A percentile compares a stretch with the other conserved stretches of the same genome.
These are phyloP conservation scores for Indicator indicator DNA, from an alignment of 2,113 vertebrate genomes.

Conservation along the genomic window DNA sequence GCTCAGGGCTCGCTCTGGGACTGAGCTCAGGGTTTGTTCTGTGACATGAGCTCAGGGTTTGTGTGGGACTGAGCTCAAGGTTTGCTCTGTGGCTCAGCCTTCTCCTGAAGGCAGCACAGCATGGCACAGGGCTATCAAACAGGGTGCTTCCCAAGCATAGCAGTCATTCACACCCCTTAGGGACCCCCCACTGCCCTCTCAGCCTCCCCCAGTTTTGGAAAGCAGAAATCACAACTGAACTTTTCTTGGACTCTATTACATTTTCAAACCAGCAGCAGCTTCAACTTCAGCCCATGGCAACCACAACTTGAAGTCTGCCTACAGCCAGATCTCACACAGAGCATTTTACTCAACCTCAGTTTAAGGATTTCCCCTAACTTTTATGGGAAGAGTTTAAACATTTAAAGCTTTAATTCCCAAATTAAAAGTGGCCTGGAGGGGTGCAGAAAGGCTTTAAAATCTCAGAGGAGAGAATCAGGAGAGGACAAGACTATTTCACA, in stretches of 20 bases:
- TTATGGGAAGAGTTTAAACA: not conserved
- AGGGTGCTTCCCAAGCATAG: rapidly evolving
- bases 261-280: not conserved
- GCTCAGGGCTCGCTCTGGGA: too few relatives aligned
- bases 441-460: not conserved
- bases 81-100: not conserved
- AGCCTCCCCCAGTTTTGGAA: not conserved
- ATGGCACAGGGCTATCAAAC: not conserved
- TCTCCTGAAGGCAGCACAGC: not conserved
- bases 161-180: not conserved
- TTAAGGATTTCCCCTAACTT: not conserved
- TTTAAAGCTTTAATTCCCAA: not conserved
- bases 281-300: too few relatives aligned
- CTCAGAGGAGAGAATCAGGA: not conserved
- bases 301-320: not conserved
- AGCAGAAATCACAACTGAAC: not conserved
- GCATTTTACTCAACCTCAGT: not conserved
- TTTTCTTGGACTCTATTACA: not conserved
- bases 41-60: not conserved
- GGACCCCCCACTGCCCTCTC: not conserved
- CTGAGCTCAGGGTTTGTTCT: not conserved
- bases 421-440: not conserved
- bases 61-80: too few relatives aligned
- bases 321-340: not conserved
- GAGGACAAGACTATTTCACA: not conserved